Evolutionary conservation across 2,888 invertebrate genomes (phyloP).

Genomic region (Mythimna vitellina): DNA sequence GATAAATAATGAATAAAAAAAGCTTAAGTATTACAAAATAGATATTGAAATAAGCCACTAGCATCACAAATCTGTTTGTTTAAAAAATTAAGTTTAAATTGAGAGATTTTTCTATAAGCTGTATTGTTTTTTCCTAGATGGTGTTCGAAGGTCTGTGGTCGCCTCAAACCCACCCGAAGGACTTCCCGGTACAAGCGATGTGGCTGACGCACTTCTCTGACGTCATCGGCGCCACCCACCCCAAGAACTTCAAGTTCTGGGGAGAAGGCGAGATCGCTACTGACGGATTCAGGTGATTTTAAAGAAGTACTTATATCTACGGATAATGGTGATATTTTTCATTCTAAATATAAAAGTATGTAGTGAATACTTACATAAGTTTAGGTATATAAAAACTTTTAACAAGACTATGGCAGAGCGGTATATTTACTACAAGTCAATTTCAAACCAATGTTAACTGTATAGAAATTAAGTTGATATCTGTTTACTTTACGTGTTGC

Average conservation of each 20-base stretch:
- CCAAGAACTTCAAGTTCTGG: conserved; percentile 97
- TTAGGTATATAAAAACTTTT: too few relatives aligned
- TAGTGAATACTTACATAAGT: not conserved
- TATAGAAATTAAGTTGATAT: not conserved
- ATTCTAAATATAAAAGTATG: not conserved
- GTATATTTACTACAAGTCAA: not conserved
- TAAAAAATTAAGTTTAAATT: too few relatives aligned
- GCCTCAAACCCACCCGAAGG: conserved; percentile 98
- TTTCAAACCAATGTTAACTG: not conserved
- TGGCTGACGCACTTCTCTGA: conserved; percentile 99
- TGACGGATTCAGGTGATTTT: conserved; percentile 94
- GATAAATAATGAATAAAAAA: too few relatives aligned
- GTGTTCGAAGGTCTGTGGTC: conserved; percentile 99
- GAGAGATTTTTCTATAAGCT: too few relatives aligned
- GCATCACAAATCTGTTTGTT: too few relatives aligned
- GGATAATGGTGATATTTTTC: not conserved
- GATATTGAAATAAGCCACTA: too few relatives aligned
- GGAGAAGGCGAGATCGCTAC: conserved; percentile 96
- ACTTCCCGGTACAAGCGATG: conserved; percentile 96
- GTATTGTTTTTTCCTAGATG: conserved; percentile 85
- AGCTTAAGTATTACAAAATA: too few relatives aligned
- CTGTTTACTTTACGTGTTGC: not conserved
- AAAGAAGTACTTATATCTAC: too few relatives aligned
- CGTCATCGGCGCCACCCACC: conserved; percentile 98
- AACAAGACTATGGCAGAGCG: too few relatives aligned